A percentile compares a stretch with the other conserved stretches of the same genome.
Conservation (phyloP, 2,888 invertebrate species). For the Drosophila macrospina region DNA sequence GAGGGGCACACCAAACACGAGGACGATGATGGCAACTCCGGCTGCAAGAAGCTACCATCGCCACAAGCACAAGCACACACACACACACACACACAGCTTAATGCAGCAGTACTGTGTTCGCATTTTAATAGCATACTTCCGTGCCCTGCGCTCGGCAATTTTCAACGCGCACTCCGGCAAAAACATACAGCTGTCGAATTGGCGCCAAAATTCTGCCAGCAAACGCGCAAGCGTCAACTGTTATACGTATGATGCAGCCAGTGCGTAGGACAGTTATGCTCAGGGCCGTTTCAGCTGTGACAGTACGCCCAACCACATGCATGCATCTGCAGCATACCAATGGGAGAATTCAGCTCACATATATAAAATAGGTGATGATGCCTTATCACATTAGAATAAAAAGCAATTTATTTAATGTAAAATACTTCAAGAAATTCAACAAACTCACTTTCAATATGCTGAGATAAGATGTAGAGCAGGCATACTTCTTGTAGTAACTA, state of each 20-base stretch:
- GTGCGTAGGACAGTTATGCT: slow-evolving; percentile 35
- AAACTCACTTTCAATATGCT: no score
- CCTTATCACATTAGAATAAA: no score
- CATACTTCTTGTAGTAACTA: no score
- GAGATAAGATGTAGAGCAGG: no score
- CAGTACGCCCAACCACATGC: no score
- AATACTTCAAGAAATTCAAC: neutral
- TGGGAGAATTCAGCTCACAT: no score
- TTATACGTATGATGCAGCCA: slow-evolving; percentile 46
- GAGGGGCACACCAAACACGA: slow-evolving; percentile 58
- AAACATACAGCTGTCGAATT: slow-evolving; percentile 66
- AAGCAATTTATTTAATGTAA: neutral
- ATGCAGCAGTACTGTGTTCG: slow-evolving; percentile 49
- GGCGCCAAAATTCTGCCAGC: slow-evolving; percentile 68
- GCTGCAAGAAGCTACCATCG: slow-evolving; percentile 73
- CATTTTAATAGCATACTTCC: slow-evolving; percentile 57
- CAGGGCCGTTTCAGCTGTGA: slow-evolving; percentile 47
- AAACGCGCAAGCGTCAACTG: slow-evolving; percentile 62
- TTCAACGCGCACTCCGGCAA: slow-evolving; percentile 42
- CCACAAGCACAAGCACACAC: slow-evolving; percentile 21
- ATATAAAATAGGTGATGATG: no score
- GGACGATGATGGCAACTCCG: slow-evolving; percentile 74
- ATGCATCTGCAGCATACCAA: no score
- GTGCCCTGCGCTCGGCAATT: slow-evolving; percentile 45
- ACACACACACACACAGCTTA: slow-evolving; percentile 17